phyloP scores from a whole-genome alignment of 2,797 vertebrate species.

The Falco novaeseelandiae region DNA sequence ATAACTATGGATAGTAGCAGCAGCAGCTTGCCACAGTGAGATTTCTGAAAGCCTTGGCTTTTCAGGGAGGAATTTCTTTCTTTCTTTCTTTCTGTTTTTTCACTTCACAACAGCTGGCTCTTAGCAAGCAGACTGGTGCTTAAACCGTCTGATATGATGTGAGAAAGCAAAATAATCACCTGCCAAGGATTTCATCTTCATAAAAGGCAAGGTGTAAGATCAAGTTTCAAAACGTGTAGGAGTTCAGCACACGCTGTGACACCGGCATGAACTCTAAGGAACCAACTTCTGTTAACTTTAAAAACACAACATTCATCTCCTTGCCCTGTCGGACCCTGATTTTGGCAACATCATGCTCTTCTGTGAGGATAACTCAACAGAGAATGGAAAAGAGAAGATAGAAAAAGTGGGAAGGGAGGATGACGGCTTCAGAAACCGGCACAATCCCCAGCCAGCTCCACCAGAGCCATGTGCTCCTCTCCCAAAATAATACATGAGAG shows the following conservation, averaged over 20 bases:
- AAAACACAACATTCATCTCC: constrained; percentile 62
- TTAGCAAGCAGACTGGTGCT: constrained; percentile 53
- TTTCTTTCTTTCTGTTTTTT: neutral
- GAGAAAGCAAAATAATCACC: constrained; percentile 78
- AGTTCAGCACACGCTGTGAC: constrained; percentile 30
- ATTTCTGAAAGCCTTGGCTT: neutral
- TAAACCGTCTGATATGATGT: constrained; percentile 64
- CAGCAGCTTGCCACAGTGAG: neutral
- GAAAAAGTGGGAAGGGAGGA: neutral
- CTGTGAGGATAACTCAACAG: neutral
- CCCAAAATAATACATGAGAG: neutral
- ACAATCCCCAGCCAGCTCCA: neutral
- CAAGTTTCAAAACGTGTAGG: constrained; percentile 67
- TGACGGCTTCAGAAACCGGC: neutral
- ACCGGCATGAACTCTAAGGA: constrained; percentile 43
- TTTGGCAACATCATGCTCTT: neutral
- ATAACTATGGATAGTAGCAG: neutral
- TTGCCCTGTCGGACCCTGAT: neutral
- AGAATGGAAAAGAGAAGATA: neutral
- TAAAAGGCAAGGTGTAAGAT: constrained; percentile 72
- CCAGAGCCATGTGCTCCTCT: neutral
- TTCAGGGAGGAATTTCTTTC: neutral
- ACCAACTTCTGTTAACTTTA: constrained; percentile 54
- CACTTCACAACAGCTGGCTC: constrained; percentile 58
- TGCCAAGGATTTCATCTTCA: constrained; percentile 71